A percentile compares a stretch with the other conserved stretches of the same genome.
Conservation (phyloP, 2,797 vertebrate species). For the Acomys russatus region DNA sequence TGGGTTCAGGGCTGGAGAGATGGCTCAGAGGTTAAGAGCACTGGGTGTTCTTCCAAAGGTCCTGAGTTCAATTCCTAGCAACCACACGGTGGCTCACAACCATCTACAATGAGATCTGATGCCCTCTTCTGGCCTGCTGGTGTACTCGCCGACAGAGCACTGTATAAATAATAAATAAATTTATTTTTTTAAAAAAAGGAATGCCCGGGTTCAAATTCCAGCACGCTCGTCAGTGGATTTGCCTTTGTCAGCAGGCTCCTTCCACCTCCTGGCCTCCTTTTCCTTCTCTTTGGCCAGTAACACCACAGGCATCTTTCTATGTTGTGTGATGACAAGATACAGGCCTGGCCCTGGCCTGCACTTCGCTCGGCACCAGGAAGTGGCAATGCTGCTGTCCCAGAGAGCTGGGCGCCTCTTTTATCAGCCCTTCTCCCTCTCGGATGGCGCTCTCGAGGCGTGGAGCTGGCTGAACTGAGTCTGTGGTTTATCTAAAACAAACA, state of each 20-base stretch:
- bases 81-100: no score
- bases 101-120: no score
- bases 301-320: not conserved
- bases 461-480: not conserved
- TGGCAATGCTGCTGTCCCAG: not conserved
- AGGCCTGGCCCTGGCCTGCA: not conserved
- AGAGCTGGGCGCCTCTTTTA: constrained; percentile 24
- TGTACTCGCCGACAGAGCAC: no score
- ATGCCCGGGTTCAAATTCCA: not conserved
- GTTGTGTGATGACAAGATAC: not conserved
- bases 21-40: no score
- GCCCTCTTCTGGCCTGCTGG: no score
- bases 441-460: constrained; percentile 18
- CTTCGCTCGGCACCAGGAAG: not conserved
- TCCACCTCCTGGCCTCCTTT: not conserved
- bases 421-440: not conserved
- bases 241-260: not conserved
- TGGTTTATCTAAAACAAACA: constrained; percentile 69
- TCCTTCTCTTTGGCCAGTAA: not conserved
- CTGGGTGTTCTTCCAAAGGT: no score
- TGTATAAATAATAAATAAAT: no score
- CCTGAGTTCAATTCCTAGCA: no score
- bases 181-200: no score
- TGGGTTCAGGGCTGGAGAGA: not conserved
- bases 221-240: rapidly evolving